phyloP scores from a whole-genome alignment of 64 coral and sea anemone genomes.

The Montipora cactus region DNA sequence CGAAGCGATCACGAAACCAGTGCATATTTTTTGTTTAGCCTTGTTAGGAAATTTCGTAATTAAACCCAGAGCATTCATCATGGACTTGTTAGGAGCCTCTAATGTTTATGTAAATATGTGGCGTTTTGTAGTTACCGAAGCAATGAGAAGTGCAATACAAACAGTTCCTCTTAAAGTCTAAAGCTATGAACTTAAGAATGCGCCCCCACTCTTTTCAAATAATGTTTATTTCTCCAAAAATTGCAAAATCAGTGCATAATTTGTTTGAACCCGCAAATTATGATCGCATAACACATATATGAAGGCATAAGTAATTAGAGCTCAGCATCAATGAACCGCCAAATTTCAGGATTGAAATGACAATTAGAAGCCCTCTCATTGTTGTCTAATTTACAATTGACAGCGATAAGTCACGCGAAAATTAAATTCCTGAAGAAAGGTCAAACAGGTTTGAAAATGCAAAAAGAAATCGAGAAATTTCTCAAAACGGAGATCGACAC shows the following conservation, averaged over 20 bases:
- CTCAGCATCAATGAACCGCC: background rate
- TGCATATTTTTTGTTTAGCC: background rate
- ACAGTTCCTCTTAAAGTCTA: background rate
- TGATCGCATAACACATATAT: background rate
- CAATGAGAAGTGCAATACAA: background rate
- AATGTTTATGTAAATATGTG: constrained; percentile 35
- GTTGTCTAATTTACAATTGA: background rate
- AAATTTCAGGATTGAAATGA: background rate
- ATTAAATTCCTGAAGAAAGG: too few species aligned
- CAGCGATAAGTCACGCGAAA: background rate
- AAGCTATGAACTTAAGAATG: too few species aligned
- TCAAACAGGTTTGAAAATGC: too few species aligned
- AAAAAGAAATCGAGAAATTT: too few species aligned
- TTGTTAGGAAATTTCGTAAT: background rate
- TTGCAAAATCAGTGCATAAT: too few species aligned
- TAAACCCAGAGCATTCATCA: background rate
- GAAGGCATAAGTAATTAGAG: background rate
- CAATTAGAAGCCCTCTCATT: background rate
- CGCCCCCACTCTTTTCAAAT: background rate
- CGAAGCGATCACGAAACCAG: background rate
- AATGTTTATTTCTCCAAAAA: background rate
- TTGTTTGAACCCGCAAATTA: too few species aligned
- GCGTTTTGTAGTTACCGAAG: background rate
- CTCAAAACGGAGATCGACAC: too few species aligned
- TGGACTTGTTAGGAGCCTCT: background rate